Evolutionary conservation across 2,888 invertebrate species (phyloP), one percentile per base, ranked within the genome.

Genomic region (Oegoconia quadripuncta): DNA sequence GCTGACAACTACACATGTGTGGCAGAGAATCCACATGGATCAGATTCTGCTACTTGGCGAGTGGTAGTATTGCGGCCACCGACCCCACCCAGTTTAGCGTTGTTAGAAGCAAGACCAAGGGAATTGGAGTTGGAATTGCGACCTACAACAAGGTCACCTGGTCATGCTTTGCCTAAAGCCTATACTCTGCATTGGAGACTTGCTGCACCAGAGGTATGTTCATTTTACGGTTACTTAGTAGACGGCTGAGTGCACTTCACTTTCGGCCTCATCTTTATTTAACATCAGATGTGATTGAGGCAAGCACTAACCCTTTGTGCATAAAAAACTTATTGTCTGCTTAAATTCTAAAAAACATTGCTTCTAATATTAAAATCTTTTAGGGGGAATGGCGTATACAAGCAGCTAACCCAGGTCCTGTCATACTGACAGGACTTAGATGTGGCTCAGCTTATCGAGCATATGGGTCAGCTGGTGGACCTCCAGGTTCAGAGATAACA

Each of bases 361-460:
- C n/a, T n/a, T n/a, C n/a, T n/a, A n/a, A n/a, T n/a, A n/a, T n/a
- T n/a, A n/a, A n/a, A 20, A 18, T 6, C 4, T 17, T 93, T 60
- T 33, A 46, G 93, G 95, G 76, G 86, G 93, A 72, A 90, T 92
- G 62, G 93, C 92, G 69, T 89, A 91, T 74, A 36, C 84, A 84
- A 60, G 54, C 73, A n/a, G 79, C 81, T 1, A 73, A 61, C 38
- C 78, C 80, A 0, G 87, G 84, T 0, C 75, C 83, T 1, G 69
- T 82, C 49, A 92, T 91, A 2, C 84, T 96, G 22, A 90, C 91
- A 18, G 92, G 92, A 13, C 88, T 97, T 7, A 91, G 92, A 50
- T 97, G 97, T 76, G 97, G 97, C 16, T 94, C 95, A 23, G 90
- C 91, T 34, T 97, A 97, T 67, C 90, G 93, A 57, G 92, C 95